Percentiles rank a stretch among this genome's conserved stretches.
phyloP scores from a whole-genome alignment of 2,888 invertebrate genomes.

The Ypsolopha scabrella region DNA sequence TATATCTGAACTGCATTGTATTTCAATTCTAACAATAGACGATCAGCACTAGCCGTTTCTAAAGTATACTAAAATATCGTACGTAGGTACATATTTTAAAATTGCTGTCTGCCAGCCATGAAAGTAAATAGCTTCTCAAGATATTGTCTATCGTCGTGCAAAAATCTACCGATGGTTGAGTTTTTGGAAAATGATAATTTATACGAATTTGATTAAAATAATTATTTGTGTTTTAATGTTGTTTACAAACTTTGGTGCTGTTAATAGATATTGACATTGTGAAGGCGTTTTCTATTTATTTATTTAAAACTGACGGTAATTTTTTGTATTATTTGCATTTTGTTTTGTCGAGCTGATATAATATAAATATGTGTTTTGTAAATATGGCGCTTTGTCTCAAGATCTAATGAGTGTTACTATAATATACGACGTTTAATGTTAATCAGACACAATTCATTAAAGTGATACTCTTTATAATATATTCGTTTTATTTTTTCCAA shows the following conservation, averaged over 20 bases:
- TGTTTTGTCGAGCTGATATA: neutral
- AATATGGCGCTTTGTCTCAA: constrained; percentile 32
- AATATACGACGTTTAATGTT: constrained; percentile 19
- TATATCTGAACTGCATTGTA: neutral
- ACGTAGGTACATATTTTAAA: no score
- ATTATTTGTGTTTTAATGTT: neutral
- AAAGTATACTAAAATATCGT: no score
- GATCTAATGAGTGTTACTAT: constrained; percentile 24
- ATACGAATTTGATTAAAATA: no score
- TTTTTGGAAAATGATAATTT: no score
- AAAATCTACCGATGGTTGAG: no score
- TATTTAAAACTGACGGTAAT: neutral
- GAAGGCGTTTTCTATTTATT: neutral
- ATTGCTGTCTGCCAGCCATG: no score
- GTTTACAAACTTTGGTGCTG: constrained; percentile 1
- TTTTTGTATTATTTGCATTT: neutral
- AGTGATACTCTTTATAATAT: constrained; percentile 26
- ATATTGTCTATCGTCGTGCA: no score
- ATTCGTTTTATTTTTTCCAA: constrained; percentile 22
- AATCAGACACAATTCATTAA: constrained; percentile 47
- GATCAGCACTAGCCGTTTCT: no score
- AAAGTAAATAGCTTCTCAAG: no score
- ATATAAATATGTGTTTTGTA: constrained; percentile 24
- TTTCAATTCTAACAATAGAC: no score
- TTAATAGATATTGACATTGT: neutral